Evolutionary conservation across 2,888 invertebrate species (phyloP).

Genomic region (Toxonevra muliebris): DNA sequence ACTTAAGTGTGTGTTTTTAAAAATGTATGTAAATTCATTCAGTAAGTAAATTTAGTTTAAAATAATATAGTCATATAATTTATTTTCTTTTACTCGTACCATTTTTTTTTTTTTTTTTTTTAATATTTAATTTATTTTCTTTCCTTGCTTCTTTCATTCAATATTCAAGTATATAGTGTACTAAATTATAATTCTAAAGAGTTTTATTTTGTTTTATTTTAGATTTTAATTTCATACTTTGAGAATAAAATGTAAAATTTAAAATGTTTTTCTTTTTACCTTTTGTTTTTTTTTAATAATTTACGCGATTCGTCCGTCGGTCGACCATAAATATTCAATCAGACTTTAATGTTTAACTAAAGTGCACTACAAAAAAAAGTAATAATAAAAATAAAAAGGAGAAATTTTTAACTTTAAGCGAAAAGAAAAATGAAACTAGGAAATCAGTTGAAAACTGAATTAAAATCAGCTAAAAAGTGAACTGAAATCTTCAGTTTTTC

Average conservation of each 20-base stretch:
- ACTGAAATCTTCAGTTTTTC: neutral
- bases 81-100: neutral
- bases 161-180: conserved; percentile 9
- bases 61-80: conserved; percentile 18
- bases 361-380: conserved; percentile 51
- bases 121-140: too few species aligned
- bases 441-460: neutral
- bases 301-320: too few species aligned
- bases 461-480: neutral
- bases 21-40: too few species aligned
- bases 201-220: too few species aligned
- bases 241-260: too few species aligned
- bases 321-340: conserved; percentile 36
- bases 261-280: too few species aligned
- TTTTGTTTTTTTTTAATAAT: too few species aligned
- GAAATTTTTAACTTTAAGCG: neutral
- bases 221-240: too few species aligned
- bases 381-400: conserved; percentile 1
- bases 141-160: conserved; percentile 39
- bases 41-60: neutral
- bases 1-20: too few species aligned
- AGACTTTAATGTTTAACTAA: conserved; percentile 60
- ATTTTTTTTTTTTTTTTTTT: too few species aligned
- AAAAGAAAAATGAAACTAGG: neutral
- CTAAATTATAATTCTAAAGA: too few species aligned